Evolutionary conservation across 2,113 vertebrate genomes (phyloP), one percentile per base, ranked within the genome.

Genomic region (Podiceps cristatus): DNA sequence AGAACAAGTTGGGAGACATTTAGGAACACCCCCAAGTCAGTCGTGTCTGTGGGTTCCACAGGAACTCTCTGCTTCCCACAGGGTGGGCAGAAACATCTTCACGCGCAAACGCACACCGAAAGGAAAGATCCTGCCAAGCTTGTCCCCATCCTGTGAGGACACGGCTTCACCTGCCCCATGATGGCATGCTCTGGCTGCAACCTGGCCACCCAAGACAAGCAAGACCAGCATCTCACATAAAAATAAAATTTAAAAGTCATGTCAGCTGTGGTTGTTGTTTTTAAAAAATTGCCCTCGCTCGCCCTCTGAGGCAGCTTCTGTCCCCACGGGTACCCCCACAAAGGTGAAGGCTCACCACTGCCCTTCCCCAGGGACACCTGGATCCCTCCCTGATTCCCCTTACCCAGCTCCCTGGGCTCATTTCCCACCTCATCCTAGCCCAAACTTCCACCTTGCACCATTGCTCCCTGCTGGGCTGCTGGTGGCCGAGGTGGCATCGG

Each of bases 1-100:
- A 3, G 20, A 58, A 42, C 52, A 52, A 76, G 31, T 0, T 44
- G 53, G 14, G 29, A 20, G 11, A 2, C 22, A 24, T n/a, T 49
- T 44, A 24, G 24, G 20, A 42, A 29, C 45, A 56, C 5, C 16
- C 8, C 35, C n/a, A 31, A 33, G 17, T 0, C 2, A 31, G 10
- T 10, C 0, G 0, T 44, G 19, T 13, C 28, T 12, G 11, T 3
- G 11, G 10, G 13, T 47, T 27, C 31, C 53, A 80, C 4, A 8
- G 47, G 31, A 89, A 8, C 10, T 58, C 24, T 83, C 16, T 45
- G 9, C 52, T 96, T 88, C 53, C 44, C 12, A 5, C 37, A 97
- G 95, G 47, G 93, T 95, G 52, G 96, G 96, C 62, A 96, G 71
- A 86, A 97, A 96, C 0, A 1, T 94, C 44, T 96, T 97, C 88